phyloP scores from a whole-genome alignment of 1,140 invertebrate species.

The Chlorops oryzae region DNA sequence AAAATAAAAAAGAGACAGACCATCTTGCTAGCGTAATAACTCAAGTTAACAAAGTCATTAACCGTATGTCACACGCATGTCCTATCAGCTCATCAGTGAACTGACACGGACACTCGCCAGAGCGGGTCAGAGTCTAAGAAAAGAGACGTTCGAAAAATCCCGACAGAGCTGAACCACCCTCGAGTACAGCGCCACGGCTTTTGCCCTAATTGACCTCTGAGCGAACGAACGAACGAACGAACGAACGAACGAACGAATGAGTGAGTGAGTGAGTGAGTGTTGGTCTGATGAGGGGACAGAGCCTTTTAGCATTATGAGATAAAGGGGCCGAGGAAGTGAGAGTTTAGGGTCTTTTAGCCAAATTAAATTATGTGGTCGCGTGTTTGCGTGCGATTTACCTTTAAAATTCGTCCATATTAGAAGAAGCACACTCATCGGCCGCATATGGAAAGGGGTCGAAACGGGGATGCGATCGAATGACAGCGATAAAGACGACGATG shows the following conservation, averaged over 20 bases:
- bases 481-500: neutral
- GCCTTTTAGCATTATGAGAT: too few relatives aligned
- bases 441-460: neutral
- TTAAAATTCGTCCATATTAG: too few relatives aligned
- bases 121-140: neutral
- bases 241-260: too few relatives aligned
- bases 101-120: neutral
- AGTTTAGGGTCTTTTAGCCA: too few relatives aligned
- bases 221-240: too few relatives aligned
- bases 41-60: constrained; percentile 12
- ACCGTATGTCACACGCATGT: constrained; percentile 10
- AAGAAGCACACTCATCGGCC: too few relatives aligned
- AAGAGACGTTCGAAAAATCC: neutral
- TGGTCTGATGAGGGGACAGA: too few relatives aligned
- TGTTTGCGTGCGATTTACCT: constrained; percentile 9
- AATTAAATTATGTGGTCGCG: constrained; percentile 15
- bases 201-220: constrained; percentile 1
- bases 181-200: neutral
- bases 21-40: neutral
- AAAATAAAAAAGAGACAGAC: neutral
- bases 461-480: neutral
- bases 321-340: too few relatives aligned
- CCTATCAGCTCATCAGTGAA: neutral
- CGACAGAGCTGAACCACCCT: neutral
- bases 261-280: too few relatives aligned